Conservation (phyloP, 2,888 invertebrate species). For the Tetranychus piercei region DNA sequence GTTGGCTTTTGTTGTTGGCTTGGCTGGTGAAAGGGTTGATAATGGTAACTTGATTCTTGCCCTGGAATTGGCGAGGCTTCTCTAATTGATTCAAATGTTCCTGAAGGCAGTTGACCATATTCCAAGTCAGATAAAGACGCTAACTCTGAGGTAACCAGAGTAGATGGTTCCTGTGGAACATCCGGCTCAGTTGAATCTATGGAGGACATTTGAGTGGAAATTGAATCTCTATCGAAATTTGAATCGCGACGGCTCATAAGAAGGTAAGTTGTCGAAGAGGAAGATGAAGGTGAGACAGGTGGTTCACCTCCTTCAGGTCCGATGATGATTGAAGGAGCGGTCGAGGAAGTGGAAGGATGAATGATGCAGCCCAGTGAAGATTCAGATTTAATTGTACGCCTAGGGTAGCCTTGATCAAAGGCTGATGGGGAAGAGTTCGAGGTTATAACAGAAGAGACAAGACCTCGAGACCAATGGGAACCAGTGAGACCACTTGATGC, state of each 20-base stretch:
- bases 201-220: constrained; percentile 5
- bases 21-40: not conserved
- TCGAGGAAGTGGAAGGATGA: not conserved
- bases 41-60: not conserved
- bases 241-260: not conserved
- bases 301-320: not conserved
- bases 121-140: not conserved
- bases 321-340: not conserved
- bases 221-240: constrained; percentile 2
- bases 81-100: not conserved
- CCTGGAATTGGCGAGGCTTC: not conserved
- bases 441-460: not conserved
- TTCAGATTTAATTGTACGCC: constrained; percentile 7
- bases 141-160: not conserved
- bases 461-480: constrained; percentile 9
- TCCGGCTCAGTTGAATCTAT: not conserved
- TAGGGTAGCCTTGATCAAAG: not conserved
- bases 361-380: constrained; percentile 9
- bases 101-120: not conserved
- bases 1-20: not conserved
- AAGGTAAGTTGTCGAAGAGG: not conserved
- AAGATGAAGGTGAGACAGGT: not conserved
- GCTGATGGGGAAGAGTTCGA: not conserved
- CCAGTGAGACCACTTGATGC: not conserved
- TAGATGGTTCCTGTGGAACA: not conserved